Percentiles rank a stretch among this genome's conserved stretches.
Conservation (phyloP, 2,888 invertebrate species). For the Glyphotaelius pellucidus region DNA sequence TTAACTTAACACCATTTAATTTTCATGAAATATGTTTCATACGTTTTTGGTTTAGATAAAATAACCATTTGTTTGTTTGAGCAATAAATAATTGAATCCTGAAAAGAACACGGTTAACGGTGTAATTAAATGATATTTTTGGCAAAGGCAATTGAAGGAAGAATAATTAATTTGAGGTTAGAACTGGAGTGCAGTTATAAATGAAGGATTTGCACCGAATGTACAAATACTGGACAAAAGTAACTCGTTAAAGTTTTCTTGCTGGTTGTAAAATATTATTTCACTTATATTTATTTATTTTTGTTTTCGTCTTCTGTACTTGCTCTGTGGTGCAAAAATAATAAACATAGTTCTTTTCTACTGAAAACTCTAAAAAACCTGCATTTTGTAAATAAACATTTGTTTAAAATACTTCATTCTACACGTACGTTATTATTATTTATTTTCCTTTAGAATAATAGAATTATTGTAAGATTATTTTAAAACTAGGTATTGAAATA, state of each 20-base stretch:
- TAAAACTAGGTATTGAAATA: not conserved
- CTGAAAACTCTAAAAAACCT: not conserved
- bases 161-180: not conserved
- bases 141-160: not conserved
- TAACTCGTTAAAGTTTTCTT: not conserved
- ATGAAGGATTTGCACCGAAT: constrained; percentile 45
- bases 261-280: constrained; percentile 13
- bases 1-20: not conserved
- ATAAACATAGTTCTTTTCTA: not conserved
- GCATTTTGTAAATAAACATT: constrained; percentile 21
- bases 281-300: not conserved
- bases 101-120: not conserved
- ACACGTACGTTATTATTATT: constrained; percentile 11
- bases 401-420: not conserved
- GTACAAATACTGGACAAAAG: constrained; percentile 48
- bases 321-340: not conserved
- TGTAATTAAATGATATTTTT: not conserved
- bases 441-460: constrained; percentile 8
- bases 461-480: not conserved
- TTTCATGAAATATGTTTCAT: not conserved
- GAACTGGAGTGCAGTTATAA: not conserved
- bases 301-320: not conserved
- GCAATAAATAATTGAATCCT: not conserved
- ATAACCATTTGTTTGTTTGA: not conserved
- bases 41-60: not conserved